Conservation (phyloP, 2,797 vertebrate genomes). For the Heteromormyrus szaboi region DNA sequence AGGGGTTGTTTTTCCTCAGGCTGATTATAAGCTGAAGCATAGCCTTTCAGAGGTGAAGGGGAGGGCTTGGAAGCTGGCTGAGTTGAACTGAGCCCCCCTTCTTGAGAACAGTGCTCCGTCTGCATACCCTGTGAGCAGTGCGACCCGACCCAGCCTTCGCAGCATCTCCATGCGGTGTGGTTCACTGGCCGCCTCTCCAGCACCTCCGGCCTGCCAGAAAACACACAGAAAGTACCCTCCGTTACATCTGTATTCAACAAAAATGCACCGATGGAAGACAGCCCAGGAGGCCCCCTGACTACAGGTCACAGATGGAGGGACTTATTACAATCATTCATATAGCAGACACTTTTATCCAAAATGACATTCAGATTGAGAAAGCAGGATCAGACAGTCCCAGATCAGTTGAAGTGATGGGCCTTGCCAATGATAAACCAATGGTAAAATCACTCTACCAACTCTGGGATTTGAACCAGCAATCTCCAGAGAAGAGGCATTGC, state of each 20-base stretch:
- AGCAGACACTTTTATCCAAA: neutral
- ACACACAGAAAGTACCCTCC: neutral
- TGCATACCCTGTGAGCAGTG: constrained; percentile 70
- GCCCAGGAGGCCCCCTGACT: neutral
- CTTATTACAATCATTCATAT: neutral
- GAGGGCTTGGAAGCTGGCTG: neutral
- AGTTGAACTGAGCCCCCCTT: neutral
- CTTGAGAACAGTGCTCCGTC: neutral
- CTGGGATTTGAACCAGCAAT: neutral
- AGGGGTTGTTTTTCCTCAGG: neutral
- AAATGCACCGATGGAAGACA: neutral
- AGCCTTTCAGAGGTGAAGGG: neutral
- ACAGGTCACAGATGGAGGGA: neutral
- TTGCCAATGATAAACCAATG: neutral
- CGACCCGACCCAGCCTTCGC: constrained; percentile 74
- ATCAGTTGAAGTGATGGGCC: neutral
- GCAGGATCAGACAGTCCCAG: neutral
- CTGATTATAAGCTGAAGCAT: neutral
- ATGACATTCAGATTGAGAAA: neutral
- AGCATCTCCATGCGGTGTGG: constrained; percentile 65
- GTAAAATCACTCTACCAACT: neutral
- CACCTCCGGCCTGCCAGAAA: constrained; percentile 60
- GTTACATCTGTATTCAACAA: neutral
- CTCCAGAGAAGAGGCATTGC: neutral
- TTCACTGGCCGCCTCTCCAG: constrained; percentile 55